Base-by-base conservation (phyloP, 2,888 invertebrate genomes). In the Synanthedon vespiformis region DNA sequence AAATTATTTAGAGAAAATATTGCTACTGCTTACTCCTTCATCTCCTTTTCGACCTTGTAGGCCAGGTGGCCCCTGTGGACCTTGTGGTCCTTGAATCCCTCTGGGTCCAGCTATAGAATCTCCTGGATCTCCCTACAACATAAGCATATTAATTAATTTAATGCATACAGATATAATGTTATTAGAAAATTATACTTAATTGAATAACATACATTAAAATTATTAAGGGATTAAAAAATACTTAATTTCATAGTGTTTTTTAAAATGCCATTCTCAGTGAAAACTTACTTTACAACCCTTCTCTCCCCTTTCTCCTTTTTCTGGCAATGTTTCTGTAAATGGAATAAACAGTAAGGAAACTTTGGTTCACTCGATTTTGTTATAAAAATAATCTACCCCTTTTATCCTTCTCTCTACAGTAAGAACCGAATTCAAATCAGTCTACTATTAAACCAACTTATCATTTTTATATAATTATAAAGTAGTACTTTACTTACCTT, bases 61-160 rank as follows among this genome's bases (percentile, higher is more conserved):
- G 2, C 93, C 93, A n/a, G 88, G 88, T 48, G 81, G 72, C 12
- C 93, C 93, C 55, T 90, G 82, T 1, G 92, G 91, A 48, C 95
- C 95, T 13, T 84, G 77, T 58, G 88, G 89, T 40, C 95, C 95
- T 52, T 88, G 77, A 0, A 80, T 63, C 0, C 72, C 71, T 53
- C 51, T 55, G 22, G 57, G 56, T 2, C 74, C 77, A 48, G 44
- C 60, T 6, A 68, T 54, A 34, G 67, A 62, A n/a, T 61, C 56
- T 40, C 77, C 80, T 49, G 58, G 60, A 10, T 67, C 68, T 48
- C 78, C 80, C 77, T 77, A 47, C 50, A 57, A 34, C 34, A 34
- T 27, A 8, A 27, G 27, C 6, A 27, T 34, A 10, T 34, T 34
- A 34, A 34, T 34, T 34, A 34, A 34, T 34, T 34, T 34, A 34